Conservation (phyloP, 2,888 invertebrate genomes). For the Xanthorhoe designata region DNA sequence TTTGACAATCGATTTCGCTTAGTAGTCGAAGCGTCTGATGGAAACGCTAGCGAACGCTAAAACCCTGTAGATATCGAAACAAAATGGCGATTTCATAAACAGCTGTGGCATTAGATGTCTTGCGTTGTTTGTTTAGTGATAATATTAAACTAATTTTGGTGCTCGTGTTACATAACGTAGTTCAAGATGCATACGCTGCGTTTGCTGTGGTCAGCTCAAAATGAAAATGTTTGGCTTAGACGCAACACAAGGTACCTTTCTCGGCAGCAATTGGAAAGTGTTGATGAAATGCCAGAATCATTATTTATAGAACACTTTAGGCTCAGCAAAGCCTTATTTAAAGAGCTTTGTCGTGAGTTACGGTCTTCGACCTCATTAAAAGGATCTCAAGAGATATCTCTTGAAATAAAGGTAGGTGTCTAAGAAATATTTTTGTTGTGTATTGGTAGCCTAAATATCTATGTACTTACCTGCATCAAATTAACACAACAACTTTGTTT, state of each 20-base stretch:
- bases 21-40: constrained; percentile 7
- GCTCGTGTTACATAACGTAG: not conserved
- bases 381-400: constrained; percentile 31
- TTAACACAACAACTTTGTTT: not conserved
- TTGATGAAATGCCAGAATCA: constrained; percentile 22
- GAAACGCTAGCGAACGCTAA: constrained; percentile 8
- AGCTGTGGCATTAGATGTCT: not conserved
- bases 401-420: constrained; percentile 21
- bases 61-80: constrained; percentile 7
- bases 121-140: constrained; percentile 7
- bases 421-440: constrained; percentile 7
- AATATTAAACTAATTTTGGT: not conserved
- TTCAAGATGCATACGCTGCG: constrained; percentile 27
- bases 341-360: constrained; percentile 23
- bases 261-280: constrained; percentile 24
- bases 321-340: constrained; percentile 1
- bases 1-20: constrained; percentile 16
- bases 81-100: constrained; percentile 5
- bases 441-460: not conserved
- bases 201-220: constrained; percentile 28
- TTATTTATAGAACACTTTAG: not conserved
- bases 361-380: constrained; percentile 17
- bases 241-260: constrained; percentile 1
- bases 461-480: not conserved
- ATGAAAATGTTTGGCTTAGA: constrained; percentile 20